Percentiles rank a stretch among this genome's conserved stretches.
phyloP scores from a whole-genome alignment of 1,140 invertebrate genomes.

The Notospermus geniculatus region DNA sequence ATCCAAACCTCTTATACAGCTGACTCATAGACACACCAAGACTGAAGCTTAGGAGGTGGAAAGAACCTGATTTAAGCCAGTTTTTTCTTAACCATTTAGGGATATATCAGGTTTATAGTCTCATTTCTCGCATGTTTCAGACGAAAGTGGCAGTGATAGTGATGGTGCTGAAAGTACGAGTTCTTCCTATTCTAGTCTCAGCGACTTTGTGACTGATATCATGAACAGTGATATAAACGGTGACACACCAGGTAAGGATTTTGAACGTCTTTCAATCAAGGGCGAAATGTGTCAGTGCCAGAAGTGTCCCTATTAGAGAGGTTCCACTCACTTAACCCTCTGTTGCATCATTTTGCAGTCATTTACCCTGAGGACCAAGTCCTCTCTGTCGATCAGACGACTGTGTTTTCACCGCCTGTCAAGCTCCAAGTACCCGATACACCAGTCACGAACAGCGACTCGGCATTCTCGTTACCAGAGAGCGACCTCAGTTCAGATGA shows the following conservation, averaged over 20 bases:
- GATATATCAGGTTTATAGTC: too few species aligned
- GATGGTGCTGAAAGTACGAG: constrained; percentile 90
- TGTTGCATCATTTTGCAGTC: constrained; percentile 25
- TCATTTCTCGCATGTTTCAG: constrained; percentile 49
- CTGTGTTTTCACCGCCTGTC: constrained; percentile 76
- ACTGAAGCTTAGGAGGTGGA: too few species aligned
- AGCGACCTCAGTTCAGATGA: constrained; percentile 44
- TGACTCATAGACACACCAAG: too few species aligned
- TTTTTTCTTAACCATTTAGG: too few species aligned
- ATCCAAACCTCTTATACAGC: too few species aligned
- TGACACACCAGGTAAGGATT: constrained; percentile 51
- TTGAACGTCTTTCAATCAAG: not conserved
- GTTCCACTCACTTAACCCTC: not conserved
- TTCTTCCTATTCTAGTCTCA: constrained; percentile 92
- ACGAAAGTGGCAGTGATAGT: constrained; percentile 93
- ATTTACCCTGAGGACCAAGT: constrained; percentile 50
- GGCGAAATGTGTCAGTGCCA: not conserved
- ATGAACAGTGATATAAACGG: constrained; percentile 60
- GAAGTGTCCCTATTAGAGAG: not conserved
- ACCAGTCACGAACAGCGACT: constrained; percentile 43
- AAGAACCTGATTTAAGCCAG: too few species aligned
- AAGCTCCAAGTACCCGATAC: constrained; percentile 70
- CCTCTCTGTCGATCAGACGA: constrained; percentile 66
- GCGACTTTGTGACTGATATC: constrained; percentile 93
- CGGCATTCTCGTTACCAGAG: constrained; percentile 46